Evolutionary conservation across 2,797 vertebrate species (phyloP).

Genomic region (Enteromius anoplus): DNA sequence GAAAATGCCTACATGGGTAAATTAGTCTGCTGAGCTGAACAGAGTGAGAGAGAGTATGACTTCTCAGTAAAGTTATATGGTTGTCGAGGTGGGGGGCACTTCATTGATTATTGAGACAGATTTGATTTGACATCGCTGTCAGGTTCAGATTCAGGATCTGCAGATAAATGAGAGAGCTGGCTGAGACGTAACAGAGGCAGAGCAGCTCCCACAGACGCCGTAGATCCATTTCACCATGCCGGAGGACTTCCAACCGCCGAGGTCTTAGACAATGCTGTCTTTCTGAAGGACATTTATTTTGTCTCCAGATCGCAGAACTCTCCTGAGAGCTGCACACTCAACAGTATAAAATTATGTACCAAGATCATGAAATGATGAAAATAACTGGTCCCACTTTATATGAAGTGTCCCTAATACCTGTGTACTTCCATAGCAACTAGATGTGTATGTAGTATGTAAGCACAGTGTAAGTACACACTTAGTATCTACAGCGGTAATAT

Average conservation of each 20-base stretch:
- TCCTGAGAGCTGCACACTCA: background rate
- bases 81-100: slow-evolving; percentile 7
- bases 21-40: background rate
- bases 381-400: too few species aligned
- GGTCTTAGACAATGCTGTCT: background rate
- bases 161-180: slow-evolving; percentile 66
- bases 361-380: background rate
- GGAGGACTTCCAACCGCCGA: background rate
- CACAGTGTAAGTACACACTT: too few species aligned
- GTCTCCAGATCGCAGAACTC: background rate
- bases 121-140: slow-evolving; percentile 65
- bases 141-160: slow-evolving; percentile 63
- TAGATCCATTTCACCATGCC: slow-evolving; percentile 14
- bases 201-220: slow-evolving; percentile 25
- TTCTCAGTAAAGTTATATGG: background rate
- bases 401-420: too few species aligned
- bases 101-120: slow-evolving; percentile 65
- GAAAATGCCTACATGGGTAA: background rate
- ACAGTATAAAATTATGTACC: background rate
- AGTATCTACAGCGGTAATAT: too few species aligned
- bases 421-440: too few species aligned
- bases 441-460: too few species aligned
- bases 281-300: slow-evolving; percentile 34
- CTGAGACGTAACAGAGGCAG: slow-evolving; percentile 38
- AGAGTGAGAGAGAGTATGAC: background rate